Evolutionary conservation across 2,888 invertebrate species (phyloP), one percentile per base, ranked within the genome.

Genomic region (Mesorhabditis spiculigera): DNA sequence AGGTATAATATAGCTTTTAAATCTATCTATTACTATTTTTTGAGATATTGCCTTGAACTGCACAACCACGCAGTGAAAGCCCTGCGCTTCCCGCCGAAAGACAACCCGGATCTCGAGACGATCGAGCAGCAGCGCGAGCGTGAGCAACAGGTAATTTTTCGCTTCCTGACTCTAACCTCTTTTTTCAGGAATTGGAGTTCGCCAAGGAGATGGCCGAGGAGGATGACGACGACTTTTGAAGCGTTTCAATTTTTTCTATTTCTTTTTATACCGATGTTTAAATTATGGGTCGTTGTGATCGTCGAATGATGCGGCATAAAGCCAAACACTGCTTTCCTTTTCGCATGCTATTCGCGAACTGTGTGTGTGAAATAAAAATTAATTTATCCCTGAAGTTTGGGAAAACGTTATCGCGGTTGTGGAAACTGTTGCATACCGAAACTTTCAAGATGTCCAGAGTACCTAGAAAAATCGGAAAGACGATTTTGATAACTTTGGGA

Each of bases 191-290:
- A 88, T 89, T 98, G 84, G 98, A 98, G 87, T 89, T 96, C 82
- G 98, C 98, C n/a, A 98, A 97, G 87, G 97, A 98, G 89, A 95
- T 98, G 92, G 96, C 96, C 5, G 98, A 98, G 86, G 97, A 98
- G 86, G 97, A 98, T 87, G 95, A 96, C 45, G 84, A 83, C 58
- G 81, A 81, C 65, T 82, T 81, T 70, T 82, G 76, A 73, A 68
- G 13, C 28, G 28, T 28, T 13, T 50, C 50, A 13, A 8, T 13
- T 10, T 50, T 50, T 10, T 50, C 13, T 8, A 50, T 50, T 50
- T 50, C 28, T 6, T 28, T 63, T 28, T 8, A 6, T 16, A 63
- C 28, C 16, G 13, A 63, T 63, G 6, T 6, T n/a, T 6, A 28
- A 13, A 6, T 63, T 13, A 13, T 6, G n/a, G 13, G 6, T 28